Conservation (phyloP, 2,797 vertebrate genomes). For the Cuculus canorus region DNA sequence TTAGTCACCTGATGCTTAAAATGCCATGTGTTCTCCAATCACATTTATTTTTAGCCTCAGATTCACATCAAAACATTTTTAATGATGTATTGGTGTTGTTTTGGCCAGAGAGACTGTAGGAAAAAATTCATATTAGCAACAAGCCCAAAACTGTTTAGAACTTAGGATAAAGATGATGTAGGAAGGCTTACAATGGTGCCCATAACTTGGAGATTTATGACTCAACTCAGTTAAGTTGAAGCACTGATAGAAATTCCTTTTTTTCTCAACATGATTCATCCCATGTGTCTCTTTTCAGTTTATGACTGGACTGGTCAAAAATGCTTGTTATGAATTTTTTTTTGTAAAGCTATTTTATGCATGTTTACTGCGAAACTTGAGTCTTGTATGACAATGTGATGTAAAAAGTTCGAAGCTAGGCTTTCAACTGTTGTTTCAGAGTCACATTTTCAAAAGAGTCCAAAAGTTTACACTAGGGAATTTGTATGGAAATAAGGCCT, state of each 20-base stretch:
- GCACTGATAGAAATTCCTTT: neutral
- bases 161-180: neutral
- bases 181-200: neutral
- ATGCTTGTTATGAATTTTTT: neutral
- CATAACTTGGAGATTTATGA: neutral
- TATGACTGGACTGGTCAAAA: neutral
- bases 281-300: neutral
- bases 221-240: neutral
- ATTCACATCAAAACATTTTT: neutral
- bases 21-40: rapidly evolving
- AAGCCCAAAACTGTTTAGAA: neutral
- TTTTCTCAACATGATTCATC: neutral
- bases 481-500: neutral
- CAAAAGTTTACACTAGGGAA: neutral
- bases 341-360: neutral
- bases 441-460: neutral
- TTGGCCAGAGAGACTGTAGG: neutral
- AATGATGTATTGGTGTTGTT: neutral
- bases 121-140: neutral
- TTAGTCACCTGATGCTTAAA: neutral
- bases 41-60: neutral
- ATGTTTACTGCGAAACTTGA: neutral
- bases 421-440: neutral
- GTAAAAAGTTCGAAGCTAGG: neutral
- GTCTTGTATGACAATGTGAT: neutral